Conservation (phyloP, 2,113 vertebrate species). For the Fulica atra region DNA sequence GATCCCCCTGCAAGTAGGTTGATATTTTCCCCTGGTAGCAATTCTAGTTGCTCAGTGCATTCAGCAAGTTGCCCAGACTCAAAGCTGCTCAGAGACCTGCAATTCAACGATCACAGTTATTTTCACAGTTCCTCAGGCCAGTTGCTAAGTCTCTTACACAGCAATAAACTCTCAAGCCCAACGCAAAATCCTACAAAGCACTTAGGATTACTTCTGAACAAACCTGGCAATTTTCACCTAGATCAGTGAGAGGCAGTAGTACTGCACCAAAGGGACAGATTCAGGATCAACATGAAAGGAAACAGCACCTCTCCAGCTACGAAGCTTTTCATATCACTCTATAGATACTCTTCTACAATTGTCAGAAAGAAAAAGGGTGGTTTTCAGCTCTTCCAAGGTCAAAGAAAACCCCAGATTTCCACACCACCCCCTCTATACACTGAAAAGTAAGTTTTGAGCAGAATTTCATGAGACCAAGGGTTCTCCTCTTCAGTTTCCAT, state of each 20-base stretch:
- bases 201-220: background rate
- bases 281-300: background rate
- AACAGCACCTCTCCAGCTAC: background rate
- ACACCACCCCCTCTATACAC: no score
- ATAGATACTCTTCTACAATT: background rate
- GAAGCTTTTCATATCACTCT: background rate
- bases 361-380: background rate
- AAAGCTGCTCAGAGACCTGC: slow-evolving; percentile 90
- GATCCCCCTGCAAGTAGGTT: slow-evolving; percentile 83
- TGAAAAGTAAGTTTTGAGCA: background rate
- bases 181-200: background rate
- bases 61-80: slow-evolving; percentile 89
- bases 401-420: background rate
- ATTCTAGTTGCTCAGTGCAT: slow-evolving; percentile 90
- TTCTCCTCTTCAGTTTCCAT: background rate
- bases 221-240: background rate
- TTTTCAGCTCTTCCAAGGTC: background rate
- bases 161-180: background rate
- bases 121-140: background rate
- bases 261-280: background rate
- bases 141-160: background rate
- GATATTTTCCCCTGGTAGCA: slow-evolving; percentile 95
- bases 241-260: background rate
- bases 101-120: slow-evolving; percentile 52
- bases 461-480: background rate